phyloP scores from a whole-genome alignment of 2,113 vertebrate species.

The Ascaphus truei region DNA sequence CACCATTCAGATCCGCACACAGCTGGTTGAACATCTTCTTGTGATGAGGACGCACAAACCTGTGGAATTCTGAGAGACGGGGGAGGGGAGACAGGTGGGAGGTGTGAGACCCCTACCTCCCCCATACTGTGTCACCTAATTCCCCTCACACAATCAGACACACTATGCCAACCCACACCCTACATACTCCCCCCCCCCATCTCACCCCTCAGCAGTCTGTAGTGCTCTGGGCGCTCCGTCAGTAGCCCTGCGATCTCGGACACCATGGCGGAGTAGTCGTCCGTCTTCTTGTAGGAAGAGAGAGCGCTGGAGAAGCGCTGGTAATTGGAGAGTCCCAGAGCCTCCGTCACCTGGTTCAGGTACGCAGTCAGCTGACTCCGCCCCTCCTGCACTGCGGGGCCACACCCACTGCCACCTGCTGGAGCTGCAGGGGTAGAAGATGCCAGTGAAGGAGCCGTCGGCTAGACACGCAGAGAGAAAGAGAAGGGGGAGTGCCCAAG shows the following conservation, averaged over 20 bases:
- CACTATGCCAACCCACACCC: no score
- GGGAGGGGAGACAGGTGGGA: background rate
- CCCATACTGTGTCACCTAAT: no score
- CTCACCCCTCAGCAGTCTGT: slow-evolving; percentile 61
- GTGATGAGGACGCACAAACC: slow-evolving; percentile 74
- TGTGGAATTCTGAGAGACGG: slow-evolving; percentile 61
- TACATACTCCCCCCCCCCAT: no score
- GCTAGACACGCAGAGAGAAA: no score
- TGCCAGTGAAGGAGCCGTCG: no score
- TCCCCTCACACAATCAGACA: no score
- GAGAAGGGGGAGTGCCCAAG: no score
- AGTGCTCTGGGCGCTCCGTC: slow-evolving; percentile 70
- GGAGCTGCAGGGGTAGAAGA: background rate
- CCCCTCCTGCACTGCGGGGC: background rate
- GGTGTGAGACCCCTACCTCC: no score
- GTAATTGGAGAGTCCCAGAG: slow-evolving; percentile 59
- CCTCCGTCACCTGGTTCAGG: slow-evolving; percentile 64
- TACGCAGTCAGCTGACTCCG: slow-evolving; percentile 42
- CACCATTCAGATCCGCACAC: slow-evolving; percentile 56
- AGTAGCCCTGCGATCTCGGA: slow-evolving; percentile 68
- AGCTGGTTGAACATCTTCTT: slow-evolving; percentile 64
- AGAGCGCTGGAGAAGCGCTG: slow-evolving; percentile 63
- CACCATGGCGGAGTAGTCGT: slow-evolving; percentile 68
- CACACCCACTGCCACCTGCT: background rate
- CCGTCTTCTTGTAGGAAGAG: slow-evolving; percentile 70